Percentiles rank a stretch among this genome's conserved stretches.
phyloP scores from a whole-genome alignment of 2,113 vertebrate genomes.

The Corythaixoides concolor region DNA sequence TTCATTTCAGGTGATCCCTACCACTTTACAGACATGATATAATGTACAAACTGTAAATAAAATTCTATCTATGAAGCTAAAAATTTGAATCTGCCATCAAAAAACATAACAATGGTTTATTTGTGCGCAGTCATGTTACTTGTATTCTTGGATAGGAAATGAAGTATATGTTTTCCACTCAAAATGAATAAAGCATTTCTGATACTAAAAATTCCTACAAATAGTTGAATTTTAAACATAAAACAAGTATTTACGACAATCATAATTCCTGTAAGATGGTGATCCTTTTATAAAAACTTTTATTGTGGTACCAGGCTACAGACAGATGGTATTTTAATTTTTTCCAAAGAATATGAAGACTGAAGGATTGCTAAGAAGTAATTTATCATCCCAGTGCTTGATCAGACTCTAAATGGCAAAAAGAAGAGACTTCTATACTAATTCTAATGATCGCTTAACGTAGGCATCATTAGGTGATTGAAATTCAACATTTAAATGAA shows the following conservation, averaged over 20 bases:
- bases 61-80: background rate
- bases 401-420: background rate
- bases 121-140: background rate
- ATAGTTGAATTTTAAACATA: background rate
- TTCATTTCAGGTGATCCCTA: background rate
- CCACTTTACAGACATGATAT: background rate
- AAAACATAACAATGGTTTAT: background rate
- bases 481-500: background rate
- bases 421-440: background rate
- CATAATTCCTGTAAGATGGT: background rate
- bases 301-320: background rate
- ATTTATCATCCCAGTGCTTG: background rate
- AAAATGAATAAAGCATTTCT: background rate
- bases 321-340: background rate
- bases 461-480: background rate
- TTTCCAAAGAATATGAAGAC: background rate
- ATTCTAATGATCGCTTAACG: background rate
- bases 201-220: background rate
- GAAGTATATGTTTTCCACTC: background rate
- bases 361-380: background rate
- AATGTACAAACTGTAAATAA: background rate
- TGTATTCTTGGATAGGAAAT: background rate
- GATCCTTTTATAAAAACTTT: background rate
- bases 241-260: background rate
- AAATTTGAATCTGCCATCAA: background rate